Base-by-base conservation (phyloP, 2,888 invertebrate genomes). In the Mechanitis mazaeus region DNA sequence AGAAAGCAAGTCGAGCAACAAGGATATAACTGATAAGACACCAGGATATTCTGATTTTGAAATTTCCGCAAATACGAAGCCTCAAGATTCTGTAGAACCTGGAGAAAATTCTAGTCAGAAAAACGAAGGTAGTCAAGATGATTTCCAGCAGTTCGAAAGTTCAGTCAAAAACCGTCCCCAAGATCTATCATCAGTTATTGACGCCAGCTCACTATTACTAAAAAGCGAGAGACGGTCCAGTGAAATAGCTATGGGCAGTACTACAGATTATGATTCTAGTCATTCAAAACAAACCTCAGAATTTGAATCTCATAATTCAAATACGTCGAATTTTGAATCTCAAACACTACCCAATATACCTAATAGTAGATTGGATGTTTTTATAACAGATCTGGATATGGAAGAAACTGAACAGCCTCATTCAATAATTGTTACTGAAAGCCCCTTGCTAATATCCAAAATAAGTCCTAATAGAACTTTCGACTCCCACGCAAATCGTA, bases 401-500 rank as follows among this genome's bases (percentile, higher is more conserved):
- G 87, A 86, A 56, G 88, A 87, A 68, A 85, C 78, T 33, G 88
- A 89, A 56, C 89, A 88, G 67, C 89, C 89, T 28, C 89, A 89
- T 70, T 89, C 89, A 45, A 87, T 89, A 28, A 88, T 89, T 6
- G 81, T 89, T 56, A 88, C 89, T 3, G 87, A 87, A 72, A 77
- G 79, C 46, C 78, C 80, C 45, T 74, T 82, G 69, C 75, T 79
- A 61, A 67, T 75, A 9, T 71, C 74, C 54, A 82, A 76, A 69
- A 74, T 78, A 28, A 82, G 71, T 68, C 75, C 79, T 0, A 81
- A 76, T 62, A 73, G 68, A 55, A 78, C 79, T 6, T 77, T 71
- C 55, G 83, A 85, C 64, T 75, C 80, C 12, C 77, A 80, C 47
- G 64, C 63, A 3, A 68, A 71, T 64, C 63, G 68, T 38, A 56